These are phyloP conservation scores for Rhombomys opimus DNA, from an alignment of 2,113 vertebrate genomes.

Conservation along the genomic window DNA sequence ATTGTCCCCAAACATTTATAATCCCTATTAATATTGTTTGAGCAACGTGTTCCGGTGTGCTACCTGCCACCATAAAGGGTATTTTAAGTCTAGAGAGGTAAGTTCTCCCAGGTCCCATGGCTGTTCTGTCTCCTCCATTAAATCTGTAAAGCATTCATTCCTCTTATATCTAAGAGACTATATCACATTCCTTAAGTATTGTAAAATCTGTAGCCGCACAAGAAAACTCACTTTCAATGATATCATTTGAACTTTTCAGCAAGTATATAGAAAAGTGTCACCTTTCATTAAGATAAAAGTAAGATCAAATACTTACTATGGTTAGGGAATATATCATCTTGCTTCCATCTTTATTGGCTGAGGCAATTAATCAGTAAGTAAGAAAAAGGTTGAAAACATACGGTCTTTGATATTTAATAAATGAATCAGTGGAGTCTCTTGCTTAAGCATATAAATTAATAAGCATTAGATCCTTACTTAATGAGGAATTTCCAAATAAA, in stretches of 20 bases:
- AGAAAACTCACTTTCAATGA: constrained; percentile 32
- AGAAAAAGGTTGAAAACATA: constrained; percentile 85
- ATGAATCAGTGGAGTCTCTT: constrained; percentile 84
- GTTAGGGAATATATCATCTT: constrained; percentile 44
- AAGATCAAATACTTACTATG: constrained; percentile 55
- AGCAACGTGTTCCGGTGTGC: neutral
- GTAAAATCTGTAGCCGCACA: neutral
- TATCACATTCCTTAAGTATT: neutral
- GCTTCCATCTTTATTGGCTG: constrained; percentile 76
- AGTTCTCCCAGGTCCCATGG: neutral
- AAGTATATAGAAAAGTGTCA: neutral
- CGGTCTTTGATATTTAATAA: constrained; percentile 89
- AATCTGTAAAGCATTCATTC: neutral
- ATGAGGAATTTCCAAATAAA: constrained; percentile 89
- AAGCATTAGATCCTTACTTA: constrained; percentile 86
- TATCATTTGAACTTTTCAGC: neutral
- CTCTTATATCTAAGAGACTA: neutral
- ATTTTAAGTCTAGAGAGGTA: neutral
- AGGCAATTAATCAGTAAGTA: constrained; percentile 86
- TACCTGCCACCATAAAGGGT: neutral
- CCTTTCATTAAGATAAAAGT: constrained; percentile 61
- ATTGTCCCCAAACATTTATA: neutral
- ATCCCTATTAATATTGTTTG: neutral
- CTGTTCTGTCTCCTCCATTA: neutral
- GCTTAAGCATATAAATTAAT: constrained; percentile 89